Percentiles rank a stretch among this genome's conserved stretches.
Evolutionary conservation across 1,140 invertebrate species (phyloP).

Genomic region (Sipha flava): DNA sequence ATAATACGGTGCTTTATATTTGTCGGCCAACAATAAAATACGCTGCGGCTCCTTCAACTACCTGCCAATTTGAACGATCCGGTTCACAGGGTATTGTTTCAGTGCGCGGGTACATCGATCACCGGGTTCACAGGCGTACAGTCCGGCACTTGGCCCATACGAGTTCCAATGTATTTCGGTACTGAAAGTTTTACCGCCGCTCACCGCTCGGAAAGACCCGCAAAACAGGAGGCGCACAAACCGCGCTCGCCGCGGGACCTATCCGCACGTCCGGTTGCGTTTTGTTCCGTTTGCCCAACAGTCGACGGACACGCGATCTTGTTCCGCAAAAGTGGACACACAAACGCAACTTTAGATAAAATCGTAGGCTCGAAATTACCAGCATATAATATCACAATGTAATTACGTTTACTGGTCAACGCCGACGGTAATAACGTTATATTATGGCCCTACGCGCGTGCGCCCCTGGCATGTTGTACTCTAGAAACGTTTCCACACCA

Average conservation of each 20-base stretch:
- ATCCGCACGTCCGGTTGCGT: not conserved
- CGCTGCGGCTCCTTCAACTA: no score
- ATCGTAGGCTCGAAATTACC: not conserved
- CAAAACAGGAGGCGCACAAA: constrained; percentile 11
- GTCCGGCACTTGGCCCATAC: no score
- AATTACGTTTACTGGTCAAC: constrained; percentile 14
- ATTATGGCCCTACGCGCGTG: no score
- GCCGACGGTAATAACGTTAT: not conserved
- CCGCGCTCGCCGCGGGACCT: not conserved
- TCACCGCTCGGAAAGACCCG: not conserved
- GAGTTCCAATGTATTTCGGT: no score
- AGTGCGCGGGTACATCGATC: no score
- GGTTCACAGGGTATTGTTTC: no score
- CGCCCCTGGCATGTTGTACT: no score
- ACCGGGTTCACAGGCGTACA: no score
- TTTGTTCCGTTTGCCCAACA: not conserved
- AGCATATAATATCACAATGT: not conserved
- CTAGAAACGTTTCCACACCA: not conserved
- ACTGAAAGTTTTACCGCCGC: no score
- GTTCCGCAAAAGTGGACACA: constrained; percentile 31
- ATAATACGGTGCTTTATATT: no score
- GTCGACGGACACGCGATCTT: constrained; percentile 15
- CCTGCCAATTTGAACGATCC: no score
- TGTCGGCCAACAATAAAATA: no score
- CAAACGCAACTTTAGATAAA: constrained; percentile 20